Percentiles rank a stretch among this genome's conserved stretches.
Conservation (phyloP, 2,113 vertebrate genomes). For the Ramphastos sulfuratus region DNA sequence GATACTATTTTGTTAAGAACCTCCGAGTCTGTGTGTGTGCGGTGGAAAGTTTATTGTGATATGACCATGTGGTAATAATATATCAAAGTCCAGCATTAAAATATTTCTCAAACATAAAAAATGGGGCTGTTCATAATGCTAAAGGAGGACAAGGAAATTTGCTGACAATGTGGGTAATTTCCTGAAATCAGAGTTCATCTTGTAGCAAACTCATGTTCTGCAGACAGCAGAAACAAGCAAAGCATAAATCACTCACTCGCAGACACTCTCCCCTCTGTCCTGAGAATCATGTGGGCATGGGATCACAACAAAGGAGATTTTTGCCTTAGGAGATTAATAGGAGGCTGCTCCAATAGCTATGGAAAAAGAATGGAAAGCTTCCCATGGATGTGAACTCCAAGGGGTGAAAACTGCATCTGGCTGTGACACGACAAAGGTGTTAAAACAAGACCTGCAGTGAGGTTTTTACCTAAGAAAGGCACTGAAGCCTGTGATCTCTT, state of each 20-base stretch:
- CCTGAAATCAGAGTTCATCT: slow-evolving; percentile 63
- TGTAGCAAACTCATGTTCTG: slow-evolving; percentile 1
- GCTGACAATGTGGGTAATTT: slow-evolving; percentile 62
- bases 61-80: slow-evolving; percentile 65
- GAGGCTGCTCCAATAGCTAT: neutral
- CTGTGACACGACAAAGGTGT: neutral
- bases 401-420: neutral
- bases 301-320: neutral
- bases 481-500: neutral
- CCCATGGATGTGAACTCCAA: neutral
- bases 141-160: slow-evolving; percentile 52
- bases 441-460: neutral
- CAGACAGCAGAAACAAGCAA: slow-evolving; percentile 54
- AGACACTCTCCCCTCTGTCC: neutral
- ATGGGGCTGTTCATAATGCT: slow-evolving; percentile 30
- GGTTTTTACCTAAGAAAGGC: neutral
- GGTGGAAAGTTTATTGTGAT: slow-evolving; percentile 62
- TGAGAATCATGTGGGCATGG: neutral
- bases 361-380: slow-evolving; percentile 17
- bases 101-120: slow-evolving; percentile 63
- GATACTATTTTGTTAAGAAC: slow-evolving; percentile 63
- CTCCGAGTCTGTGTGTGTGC: slow-evolving; percentile 5
- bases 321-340: neutral
- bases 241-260: slow-evolving; percentile 57
- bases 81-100: slow-evolving; percentile 68